Conservation (phyloP, 92 coral and sea anemone species). For the Nematostella vectensis region DNA sequence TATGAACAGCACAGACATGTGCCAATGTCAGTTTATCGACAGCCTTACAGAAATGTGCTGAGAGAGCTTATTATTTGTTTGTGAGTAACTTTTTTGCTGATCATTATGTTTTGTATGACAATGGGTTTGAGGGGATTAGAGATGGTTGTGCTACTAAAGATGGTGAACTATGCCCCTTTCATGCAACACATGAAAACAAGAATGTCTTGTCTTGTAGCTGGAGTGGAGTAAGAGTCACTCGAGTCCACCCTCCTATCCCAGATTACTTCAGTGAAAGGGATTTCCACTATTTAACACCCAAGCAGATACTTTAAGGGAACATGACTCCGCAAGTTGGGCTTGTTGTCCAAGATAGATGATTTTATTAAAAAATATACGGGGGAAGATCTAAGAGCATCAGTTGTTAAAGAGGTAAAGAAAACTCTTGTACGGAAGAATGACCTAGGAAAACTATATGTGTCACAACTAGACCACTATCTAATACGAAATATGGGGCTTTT, state of each 20-base stretch:
- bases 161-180: conserved; percentile 21
- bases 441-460: conserved; percentile 24
- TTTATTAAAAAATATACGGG: conserved; percentile 34
- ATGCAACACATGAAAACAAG: conserved; percentile 21
- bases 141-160: conserved; percentile 21
- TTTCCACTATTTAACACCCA: conserved; percentile 24
- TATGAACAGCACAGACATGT: conserved; percentile 25
- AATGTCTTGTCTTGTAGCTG: conserved; percentile 21
- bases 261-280: conserved; percentile 30
- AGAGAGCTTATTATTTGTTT: conserved; percentile 30
- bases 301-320: conserved; percentile 20
- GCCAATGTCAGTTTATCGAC: conserved; percentile 14
- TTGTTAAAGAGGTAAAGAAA: conserved; percentile 19
- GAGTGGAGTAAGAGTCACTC: conserved; percentile 30
- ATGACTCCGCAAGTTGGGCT: conserved; percentile 36
- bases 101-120: conserved; percentile 33
- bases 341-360: conserved; percentile 31
- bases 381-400: conserved; percentile 29
- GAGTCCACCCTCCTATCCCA: conserved; percentile 46
- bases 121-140: conserved; percentile 39
- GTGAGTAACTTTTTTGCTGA: conserved; percentile 12
- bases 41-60: conserved; percentile 36
- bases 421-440: conserved; percentile 28
- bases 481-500: conserved; percentile 11
- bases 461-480: conserved; percentile 34